Base-by-base conservation (phyloP, 2,113 vertebrate species). In the Leptocoma aspasia region DNA sequence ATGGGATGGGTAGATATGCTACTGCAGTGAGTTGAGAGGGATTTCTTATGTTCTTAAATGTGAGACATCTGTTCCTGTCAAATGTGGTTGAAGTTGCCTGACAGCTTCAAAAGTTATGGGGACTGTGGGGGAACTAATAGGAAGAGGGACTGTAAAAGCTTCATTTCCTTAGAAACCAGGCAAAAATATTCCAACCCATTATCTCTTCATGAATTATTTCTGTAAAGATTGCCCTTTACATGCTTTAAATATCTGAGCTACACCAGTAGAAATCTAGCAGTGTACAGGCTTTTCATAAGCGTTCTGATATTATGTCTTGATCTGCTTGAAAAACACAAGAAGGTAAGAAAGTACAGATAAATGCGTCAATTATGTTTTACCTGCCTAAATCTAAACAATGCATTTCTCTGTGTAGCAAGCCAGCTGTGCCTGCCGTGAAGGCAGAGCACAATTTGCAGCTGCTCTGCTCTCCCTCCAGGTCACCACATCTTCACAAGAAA, bases 91-190 rank as follows among this genome's bases (percentile, higher is more conserved):
- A 76, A 82, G 13, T 13, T 85, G 53, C 20, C 50, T 91, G 86
- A 89, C 80, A 91, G 50, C 26, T 90, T 85, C 81, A 37, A 41
- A 87, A 87, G 49, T 93, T 91, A 72, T 53, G 42, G 26, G n/a
- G 53, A 49, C 57, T 86, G 63, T 68, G 57, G 45, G 63, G 75
- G 49, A 94, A 80, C 60, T 80, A 85, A 68, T 86, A 90, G 37
- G 31, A 85, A 90, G 8, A 65, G 1, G 49, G 79, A 61, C 24
- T 41, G 20, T 57, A 80, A 85, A 91, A 80, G 41, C 59, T 92
- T 92, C 4, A 93, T 94, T 95, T 92, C 75, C 85, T 93, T 95
- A 90, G 95, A 96, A 96, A 93, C 66, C 41, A 82, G 53, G 88
- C 66, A 92, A 96, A 95, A 93, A 90, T 95, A 95, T 85, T 88